A percentile compares a stretch with the other conserved stretches of the same genome.
phyloP scores from a whole-genome alignment of 2,888 invertebrate genomes.

The Platycheirus rosarum region DNA sequence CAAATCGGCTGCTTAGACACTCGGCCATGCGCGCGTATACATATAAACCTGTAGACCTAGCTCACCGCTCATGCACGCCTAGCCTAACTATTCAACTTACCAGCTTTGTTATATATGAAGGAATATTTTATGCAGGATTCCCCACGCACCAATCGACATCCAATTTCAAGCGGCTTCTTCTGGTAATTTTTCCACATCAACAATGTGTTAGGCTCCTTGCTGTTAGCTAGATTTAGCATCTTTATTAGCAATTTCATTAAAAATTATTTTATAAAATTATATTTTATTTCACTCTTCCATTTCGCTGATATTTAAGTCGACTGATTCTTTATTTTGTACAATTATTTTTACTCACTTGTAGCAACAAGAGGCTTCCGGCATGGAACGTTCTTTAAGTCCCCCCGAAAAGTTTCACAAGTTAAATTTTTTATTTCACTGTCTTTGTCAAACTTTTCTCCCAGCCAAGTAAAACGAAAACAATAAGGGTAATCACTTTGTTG shows the following conservation, averaged over 20 bases:
- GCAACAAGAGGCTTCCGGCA: conserved; percentile 86
- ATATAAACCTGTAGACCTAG: too few relatives aligned
- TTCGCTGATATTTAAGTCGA: too few relatives aligned
- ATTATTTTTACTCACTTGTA: conserved; percentile 83
- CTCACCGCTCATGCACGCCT: too few relatives aligned
- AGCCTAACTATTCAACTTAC: conserved; percentile 82
- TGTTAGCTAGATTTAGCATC: conserved; percentile 86
- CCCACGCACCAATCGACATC: conserved; percentile 85
- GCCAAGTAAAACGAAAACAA: conserved; percentile 88
- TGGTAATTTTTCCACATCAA: conserved; percentile 85
- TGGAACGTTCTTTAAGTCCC: conserved; percentile 84
- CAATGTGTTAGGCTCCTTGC: conserved; percentile 85
- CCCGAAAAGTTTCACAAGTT: conserved; percentile 84
- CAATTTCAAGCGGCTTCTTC: conserved; percentile 81
- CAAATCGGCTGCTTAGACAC: too few relatives aligned
- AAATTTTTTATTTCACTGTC: conserved; percentile 84
- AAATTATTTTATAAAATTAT: too few relatives aligned
- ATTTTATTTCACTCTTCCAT: too few relatives aligned
- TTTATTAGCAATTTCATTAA: too few relatives aligned
- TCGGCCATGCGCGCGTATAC: too few relatives aligned
- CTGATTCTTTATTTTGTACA: too few relatives aligned
- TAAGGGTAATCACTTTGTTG: conserved; percentile 78
- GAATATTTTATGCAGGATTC: conserved; percentile 87
- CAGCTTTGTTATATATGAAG: conserved; percentile 85
- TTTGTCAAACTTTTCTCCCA: conserved; percentile 86